Conservation (phyloP, 1,140 invertebrate species). For the Zaprionus tsacasi region DNA sequence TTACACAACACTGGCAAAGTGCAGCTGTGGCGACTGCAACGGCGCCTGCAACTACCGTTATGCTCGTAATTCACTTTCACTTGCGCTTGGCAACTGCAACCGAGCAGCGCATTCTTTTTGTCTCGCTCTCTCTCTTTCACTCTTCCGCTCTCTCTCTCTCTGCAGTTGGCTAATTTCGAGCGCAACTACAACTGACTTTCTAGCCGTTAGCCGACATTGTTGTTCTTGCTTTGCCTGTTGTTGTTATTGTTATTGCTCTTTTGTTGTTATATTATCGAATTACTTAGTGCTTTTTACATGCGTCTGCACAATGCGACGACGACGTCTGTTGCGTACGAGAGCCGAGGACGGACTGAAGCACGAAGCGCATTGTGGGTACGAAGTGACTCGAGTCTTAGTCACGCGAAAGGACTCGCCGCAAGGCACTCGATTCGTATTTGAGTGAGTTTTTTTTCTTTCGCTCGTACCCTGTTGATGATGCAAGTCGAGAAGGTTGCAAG, state of each 20-base stretch:
- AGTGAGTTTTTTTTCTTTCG: slow-evolving; percentile 3
- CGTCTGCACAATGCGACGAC: slow-evolving; percentile 47
- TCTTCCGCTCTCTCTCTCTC: not conserved
- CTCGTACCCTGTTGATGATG: not conserved
- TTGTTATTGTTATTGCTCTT: slow-evolving; percentile 25
- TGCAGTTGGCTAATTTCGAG: slow-evolving; percentile 42
- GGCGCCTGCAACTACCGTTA: slow-evolving; percentile 13
- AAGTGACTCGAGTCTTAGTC: slow-evolving; percentile 27
- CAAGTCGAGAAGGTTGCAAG: no score
- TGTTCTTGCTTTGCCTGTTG: slow-evolving; percentile 25
- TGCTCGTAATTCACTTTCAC: slow-evolving; percentile 28
- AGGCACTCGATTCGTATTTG: slow-evolving; percentile 26
- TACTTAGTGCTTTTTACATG: slow-evolving; percentile 16
- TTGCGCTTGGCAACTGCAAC: slow-evolving; percentile 14
- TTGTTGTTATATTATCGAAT: slow-evolving; percentile 21
- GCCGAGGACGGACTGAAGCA: slow-evolving; percentile 73
- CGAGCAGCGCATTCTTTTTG: not conserved
- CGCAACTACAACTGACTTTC: slow-evolving; percentile 38
- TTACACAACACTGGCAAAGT: slow-evolving; percentile 57
- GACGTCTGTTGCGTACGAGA: slow-evolving; percentile 73
- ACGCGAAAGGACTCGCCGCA: slow-evolving; percentile 35
- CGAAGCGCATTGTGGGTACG: slow-evolving; percentile 21
- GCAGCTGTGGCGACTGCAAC: slow-evolving; percentile 17
- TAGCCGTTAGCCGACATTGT: slow-evolving; percentile 42
- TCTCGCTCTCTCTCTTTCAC: not conserved